Evolutionary conservation across 2,797 vertebrate species (phyloP), one percentile per base, ranked within the genome.

Genomic region (Catostomus latipinnis): DNA sequence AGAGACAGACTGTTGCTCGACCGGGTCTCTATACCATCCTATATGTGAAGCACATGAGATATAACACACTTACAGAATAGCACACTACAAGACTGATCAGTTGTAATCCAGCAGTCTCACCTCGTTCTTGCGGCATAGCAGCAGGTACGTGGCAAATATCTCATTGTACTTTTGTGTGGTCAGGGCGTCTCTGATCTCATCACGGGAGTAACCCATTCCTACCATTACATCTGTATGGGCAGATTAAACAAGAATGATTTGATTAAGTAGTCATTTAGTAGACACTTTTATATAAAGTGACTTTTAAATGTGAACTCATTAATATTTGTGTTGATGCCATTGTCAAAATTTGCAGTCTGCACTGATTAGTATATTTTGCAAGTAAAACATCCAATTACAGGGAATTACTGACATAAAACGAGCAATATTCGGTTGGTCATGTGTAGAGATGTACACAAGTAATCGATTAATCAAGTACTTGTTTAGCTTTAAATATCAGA

Each of bases 91-190:
- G 45, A 6, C 54, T 16, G 48, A 1, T 57, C 76, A 70, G 69
- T 1, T 0, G 8, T 1, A n/a, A 13, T 7, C 46, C 10, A 6
- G n/a, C 10, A 6, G n/a, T 70, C 57, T 72, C 85, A 97, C 97
- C 89, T 98, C 96, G 80, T 93, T 94, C 91, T 94, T 97, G 88
- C 96, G 95, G 83, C 95, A 96, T 87, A 98, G 94, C 83, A 98
- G 93, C 83, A 98, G 91, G 86, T 98, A 98, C 45, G 96, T 98
- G 71, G 97, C 96, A 86, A 97, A 98, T 89, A 98, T 94, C 89
- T 98, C 96, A 2, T 98, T 97, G 92, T 98, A 98, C 82, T 97
- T 96, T 90, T 97, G 96, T 86, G 95, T 95, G 88, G 96, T 94
- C 86, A 98, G 93, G 0, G 97, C 95, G 74, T 98, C 96, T 86